Base-by-base conservation (phyloP, 2,797 vertebrate species). In the Centropyge bicolor region DNA sequence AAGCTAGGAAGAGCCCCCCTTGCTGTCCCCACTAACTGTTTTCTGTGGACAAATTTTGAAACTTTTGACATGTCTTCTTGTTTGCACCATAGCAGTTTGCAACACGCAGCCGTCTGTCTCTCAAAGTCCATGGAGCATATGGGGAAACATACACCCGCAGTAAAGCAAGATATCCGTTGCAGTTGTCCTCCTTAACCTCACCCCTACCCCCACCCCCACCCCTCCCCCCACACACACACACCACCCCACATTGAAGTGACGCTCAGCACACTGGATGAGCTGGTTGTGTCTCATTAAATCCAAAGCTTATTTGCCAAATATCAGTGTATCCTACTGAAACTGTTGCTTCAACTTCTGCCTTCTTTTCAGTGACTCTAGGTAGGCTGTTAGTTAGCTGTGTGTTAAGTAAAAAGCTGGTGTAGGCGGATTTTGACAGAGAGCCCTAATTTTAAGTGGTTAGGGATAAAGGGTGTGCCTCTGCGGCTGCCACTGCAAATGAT, bases 391-490 rank as follows among this genome's bases (percentile, higher is more conserved):
- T 16, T 36, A 46, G 46, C 56, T 55, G 31, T 62, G 52, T 80
- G 77, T 69, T 79, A 55, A 74, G 57, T 74, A 70, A 75, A 82
- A 60, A 78, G 74, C 84, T 66, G 57, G 63, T 75, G 70, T 80
- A 78, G 87, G 76, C 54, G 68, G 56, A 75, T 88, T 85, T 69
- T 72, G 76, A 81, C 74, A 70, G 24, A 81, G 81, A 69, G 43
- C 63, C 56, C 35, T 78, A 74, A 86, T 69, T 76, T 81, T 16
- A 74, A 63, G 72, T 66, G 77, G 65, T 77, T 20, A 31, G 62
- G 61, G 73, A 78, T 78, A 45, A 81, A 86, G 77, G 80, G 81
- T 52, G 79, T 86, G 87, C 57, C 73, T 75, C 27, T 88, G 74
- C 2, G 61, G 77, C 74, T 69, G 51, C 62, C 24, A 27, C 74